Conservation (phyloP, 1,140 invertebrate species). For the Archegozetes longisetosus region DNA sequence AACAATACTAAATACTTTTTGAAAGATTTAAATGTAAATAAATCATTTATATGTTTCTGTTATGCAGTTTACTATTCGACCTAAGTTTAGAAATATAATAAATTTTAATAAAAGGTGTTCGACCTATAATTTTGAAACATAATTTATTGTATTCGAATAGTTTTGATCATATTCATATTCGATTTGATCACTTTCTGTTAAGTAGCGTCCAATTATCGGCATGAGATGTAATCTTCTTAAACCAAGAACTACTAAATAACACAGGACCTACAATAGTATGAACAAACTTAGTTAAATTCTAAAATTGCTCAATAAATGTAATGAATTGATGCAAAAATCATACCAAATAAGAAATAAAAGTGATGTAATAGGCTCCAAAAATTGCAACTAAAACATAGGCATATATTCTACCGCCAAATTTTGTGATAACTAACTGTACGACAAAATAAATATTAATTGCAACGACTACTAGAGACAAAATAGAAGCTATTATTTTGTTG, state of each 20-base stretch:
- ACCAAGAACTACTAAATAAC: conserved; percentile 9
- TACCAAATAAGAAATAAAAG: conserved; percentile 18
- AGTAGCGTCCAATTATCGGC: conserved; percentile 11
- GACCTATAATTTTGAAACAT: no score
- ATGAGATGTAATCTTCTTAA: neutral
- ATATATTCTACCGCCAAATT: neutral
- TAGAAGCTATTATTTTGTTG: conserved; percentile 10
- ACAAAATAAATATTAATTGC: conserved; percentile 18
- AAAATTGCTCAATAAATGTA: conserved; percentile 1
- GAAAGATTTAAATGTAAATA: no score
- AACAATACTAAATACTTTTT: no score
- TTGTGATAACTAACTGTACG: neutral
- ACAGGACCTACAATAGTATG: no score
- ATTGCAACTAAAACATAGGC: neutral
- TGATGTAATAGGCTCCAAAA: conserved; percentile 11
- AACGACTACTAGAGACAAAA: conserved; percentile 13
- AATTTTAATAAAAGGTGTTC: no score
- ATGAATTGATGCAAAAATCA: no score
- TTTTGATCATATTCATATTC: conserved; percentile 13
- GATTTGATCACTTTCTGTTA: conserved; percentile 3
- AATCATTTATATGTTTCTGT: no score
- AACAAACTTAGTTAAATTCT: neutral
- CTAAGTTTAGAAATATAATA: no score
- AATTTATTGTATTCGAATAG: no score
- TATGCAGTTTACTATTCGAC: no score